phyloP scores from a whole-genome alignment of 2,113 vertebrate species.

The Thalassoma bifasciatum region DNA sequence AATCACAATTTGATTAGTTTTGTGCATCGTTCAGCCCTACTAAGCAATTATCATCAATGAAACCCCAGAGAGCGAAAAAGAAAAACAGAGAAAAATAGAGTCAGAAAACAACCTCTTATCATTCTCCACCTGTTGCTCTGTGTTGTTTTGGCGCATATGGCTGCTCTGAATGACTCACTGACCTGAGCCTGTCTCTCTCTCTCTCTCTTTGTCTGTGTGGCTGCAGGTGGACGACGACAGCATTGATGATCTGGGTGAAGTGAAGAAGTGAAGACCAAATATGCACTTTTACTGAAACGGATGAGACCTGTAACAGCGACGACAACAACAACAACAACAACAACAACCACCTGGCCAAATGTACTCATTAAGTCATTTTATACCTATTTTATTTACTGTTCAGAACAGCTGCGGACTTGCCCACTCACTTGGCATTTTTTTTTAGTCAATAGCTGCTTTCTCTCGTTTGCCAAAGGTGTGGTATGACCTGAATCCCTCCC shows the following conservation, averaged over 20 bases:
- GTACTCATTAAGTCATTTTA: constrained; percentile 86
- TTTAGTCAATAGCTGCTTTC: constrained; percentile 89
- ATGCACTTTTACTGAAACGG: constrained; percentile 88
- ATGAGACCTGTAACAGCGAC: constrained; percentile 84
- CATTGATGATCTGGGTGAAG: constrained; percentile 98
- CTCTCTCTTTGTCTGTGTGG: constrained; percentile 6
- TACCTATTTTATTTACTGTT: constrained; percentile 89
- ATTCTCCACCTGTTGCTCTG: too few relatives aligned
- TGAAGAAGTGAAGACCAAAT: constrained; percentile 94
- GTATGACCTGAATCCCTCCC: constrained; percentile 84
- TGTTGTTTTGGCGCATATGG: too few relatives aligned
- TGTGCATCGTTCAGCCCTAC: too few relatives aligned
- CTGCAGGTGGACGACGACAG: constrained; percentile 96
- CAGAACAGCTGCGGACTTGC: constrained; percentile 86
- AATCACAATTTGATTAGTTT: too few relatives aligned
- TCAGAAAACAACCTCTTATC: too few relatives aligned
- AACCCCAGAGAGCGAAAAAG: too few relatives aligned
- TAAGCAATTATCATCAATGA: too few relatives aligned
- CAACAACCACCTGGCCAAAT: constrained; percentile 87
- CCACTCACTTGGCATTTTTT: constrained; percentile 83
- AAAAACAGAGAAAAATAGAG: too few relatives aligned
- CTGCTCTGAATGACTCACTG: not conserved
- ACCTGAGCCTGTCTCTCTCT: not conserved
- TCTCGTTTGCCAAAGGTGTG: constrained; percentile 93
- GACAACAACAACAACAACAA: constrained; percentile 84